Evolutionary conservation across 1,140 invertebrate species (phyloP), one percentile per base, ranked within the genome.

Genomic region (Dryas iulia): DNA sequence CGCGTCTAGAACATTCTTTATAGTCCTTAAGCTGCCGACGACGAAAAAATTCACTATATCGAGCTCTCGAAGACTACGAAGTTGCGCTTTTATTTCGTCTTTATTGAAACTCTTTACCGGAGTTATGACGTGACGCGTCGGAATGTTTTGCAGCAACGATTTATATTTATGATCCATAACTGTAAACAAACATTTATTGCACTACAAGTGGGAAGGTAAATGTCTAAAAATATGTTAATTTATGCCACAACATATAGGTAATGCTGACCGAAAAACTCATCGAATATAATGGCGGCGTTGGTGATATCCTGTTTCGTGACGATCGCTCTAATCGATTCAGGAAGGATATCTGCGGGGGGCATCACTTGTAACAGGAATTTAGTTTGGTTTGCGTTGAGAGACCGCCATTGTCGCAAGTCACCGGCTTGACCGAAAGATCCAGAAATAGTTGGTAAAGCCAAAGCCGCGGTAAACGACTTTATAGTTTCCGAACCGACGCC

Each of bases 131-230:
- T 98, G 97, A 1, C 97, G 93, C 0, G 97, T 97, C 14, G 97
- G 96, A 25, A 98, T 95, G 87, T 98, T 98, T 82, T 97, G 94
- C 11, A 98, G 87, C 1, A 98, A 87, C 6, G 96, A 96, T 86
- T 97, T 97, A 90, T 97, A 98, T 87, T 98, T 98, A 90, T 98
- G 96, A 75, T 97, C 96, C 96, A 98, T 97, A 0, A 96, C 95
- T 96, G 86, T 61, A 88, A 86, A 76, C 26, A 63, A 56, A 56
- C 8, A 54, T 54, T 63, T 62, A 30, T 52, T 18, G 21, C 39
- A 47, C 14, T 47, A 35, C 12, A 35, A 56, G 11, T 39, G n/a
- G 5, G 2, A 4, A 24, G 14, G 56, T 39, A 58, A 39, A 65
- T 7, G 28, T 56, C 8, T 33, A 56, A 21, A 56, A 52, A 26